Percentiles rank a stretch among this genome's conserved stretches.
Conservation (phyloP, 2,797 vertebrate genomes). For the Sebastiscus albofasciatus region DNA sequence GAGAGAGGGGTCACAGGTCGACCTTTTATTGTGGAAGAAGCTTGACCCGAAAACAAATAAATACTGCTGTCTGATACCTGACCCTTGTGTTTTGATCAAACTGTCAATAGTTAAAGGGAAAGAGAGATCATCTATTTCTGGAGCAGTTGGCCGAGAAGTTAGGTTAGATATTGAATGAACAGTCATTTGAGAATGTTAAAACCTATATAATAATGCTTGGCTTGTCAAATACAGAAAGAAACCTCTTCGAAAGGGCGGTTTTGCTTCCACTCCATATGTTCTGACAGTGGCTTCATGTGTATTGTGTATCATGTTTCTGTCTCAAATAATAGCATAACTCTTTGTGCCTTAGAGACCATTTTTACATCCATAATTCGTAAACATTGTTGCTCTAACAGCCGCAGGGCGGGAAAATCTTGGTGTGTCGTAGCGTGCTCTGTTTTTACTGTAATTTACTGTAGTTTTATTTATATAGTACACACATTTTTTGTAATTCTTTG, state of each 20-base stretch:
- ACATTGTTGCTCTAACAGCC: background rate
- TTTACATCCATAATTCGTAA: background rate
- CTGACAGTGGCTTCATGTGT: background rate
- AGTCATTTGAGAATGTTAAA: conserved; percentile 19
- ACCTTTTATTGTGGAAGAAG: conserved; percentile 75
- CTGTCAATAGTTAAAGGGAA: conserved; percentile 33
- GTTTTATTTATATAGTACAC: background rate
- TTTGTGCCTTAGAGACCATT: background rate
- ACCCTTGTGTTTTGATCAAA: conserved; percentile 52
- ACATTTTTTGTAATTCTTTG: background rate
- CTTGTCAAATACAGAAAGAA: conserved; percentile 2
- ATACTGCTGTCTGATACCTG: conserved; percentile 50
- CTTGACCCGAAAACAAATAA: conserved; percentile 78
- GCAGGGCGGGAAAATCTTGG: background rate
- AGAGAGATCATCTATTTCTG: conserved; percentile 8
- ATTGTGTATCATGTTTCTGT: background rate
- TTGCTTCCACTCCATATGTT: background rate
- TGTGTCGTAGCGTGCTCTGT: background rate
- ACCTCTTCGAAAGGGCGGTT: background rate
- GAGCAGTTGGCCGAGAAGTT: conserved; percentile 15
- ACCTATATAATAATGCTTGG: background rate
- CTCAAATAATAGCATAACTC: background rate
- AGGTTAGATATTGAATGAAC: conserved; percentile 27
- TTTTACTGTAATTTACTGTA: background rate
- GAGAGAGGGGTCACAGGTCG: conserved; percentile 77